Percentiles rank a stretch among this genome's conserved stretches.
Evolutionary conservation across 2,888 invertebrate genomes (phyloP).

Genomic region (Drosophila greeni): DNA sequence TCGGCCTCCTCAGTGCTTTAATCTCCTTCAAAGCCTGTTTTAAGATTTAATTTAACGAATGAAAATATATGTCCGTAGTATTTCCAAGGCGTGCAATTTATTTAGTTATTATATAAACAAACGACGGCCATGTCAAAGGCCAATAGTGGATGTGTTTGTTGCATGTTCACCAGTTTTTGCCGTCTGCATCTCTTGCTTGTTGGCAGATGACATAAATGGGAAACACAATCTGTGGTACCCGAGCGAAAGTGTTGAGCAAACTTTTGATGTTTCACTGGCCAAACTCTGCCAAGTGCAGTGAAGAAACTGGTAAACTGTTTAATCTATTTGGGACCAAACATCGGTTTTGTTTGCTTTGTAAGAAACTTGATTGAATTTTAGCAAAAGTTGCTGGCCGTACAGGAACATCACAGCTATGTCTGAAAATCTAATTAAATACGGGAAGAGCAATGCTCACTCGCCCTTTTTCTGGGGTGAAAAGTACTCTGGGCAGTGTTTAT

Average conservation of each 20-base stretch:
- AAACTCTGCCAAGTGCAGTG: neutral
- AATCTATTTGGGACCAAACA: conserved; percentile 6
- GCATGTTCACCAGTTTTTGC: neutral
- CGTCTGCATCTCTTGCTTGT: conserved; percentile 1
- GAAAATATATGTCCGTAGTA: conserved; percentile 9
- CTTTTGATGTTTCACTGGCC: conserved; percentile 20
- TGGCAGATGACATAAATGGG: conserved; percentile 19
- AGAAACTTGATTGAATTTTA: conserved; percentile 23
- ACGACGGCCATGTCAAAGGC: neutral
- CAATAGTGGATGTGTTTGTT: neutral
- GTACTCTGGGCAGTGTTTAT: conserved; percentile 5
- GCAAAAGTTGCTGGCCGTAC: neutral
- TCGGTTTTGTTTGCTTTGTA: conserved; percentile 14
- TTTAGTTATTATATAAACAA: conserved; percentile 25
- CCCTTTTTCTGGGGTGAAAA: conserved; percentile 5
- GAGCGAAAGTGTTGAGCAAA: conserved; percentile 35
- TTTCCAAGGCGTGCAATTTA: conserved; percentile 15
- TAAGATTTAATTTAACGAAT: conserved; percentile 25
- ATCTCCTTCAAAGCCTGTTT: conserved; percentile 33
- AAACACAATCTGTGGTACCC: conserved; percentile 11
- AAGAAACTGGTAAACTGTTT: conserved; percentile 10
- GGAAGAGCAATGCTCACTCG: conserved; percentile 3
- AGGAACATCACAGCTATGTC: neutral
- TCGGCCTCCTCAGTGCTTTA: conserved; percentile 22
- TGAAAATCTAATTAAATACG: conserved; percentile 25